Evolutionary conservation across 2,113 vertebrate genomes (phyloP).

Genomic region (Syrmaticus mikado): DNA sequence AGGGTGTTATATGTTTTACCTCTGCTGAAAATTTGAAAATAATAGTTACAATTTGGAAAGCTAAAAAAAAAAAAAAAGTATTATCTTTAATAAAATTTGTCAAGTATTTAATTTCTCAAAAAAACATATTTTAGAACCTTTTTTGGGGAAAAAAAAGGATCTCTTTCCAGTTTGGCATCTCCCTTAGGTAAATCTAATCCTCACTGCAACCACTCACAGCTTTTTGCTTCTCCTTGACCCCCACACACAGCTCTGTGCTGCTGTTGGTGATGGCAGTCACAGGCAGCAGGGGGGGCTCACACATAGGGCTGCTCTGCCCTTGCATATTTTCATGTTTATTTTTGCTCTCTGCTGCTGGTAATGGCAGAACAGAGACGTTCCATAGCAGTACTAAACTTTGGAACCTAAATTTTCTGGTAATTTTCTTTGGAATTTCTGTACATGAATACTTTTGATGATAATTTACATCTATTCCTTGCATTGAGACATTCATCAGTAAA

Average conservation of each 20-base stretch:
- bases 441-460: conserved; percentile 62
- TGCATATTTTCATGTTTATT: not conserved
- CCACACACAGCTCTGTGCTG: not conserved
- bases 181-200: not conserved
- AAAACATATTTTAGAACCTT: not conserved
- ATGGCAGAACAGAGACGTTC: conserved; percentile 33
- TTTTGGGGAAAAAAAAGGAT: not conserved
- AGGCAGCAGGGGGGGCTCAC: conserved; percentile 70
- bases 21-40: not conserved
- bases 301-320: conserved; percentile 44
- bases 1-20: not conserved
- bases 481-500: conserved; percentile 59
- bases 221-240: not conserved
- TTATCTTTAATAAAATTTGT: not conserved
- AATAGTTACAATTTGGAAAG: not conserved
- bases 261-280: not conserved
- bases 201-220: not conserved
- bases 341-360: not conserved
- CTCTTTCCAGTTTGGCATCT: not conserved
- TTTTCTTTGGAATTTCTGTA: conserved; percentile 53
- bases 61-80: not conserved
- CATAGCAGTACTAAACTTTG: conserved; percentile 8
- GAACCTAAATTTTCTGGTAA: conserved; percentile 43
- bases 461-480: conserved; percentile 66
- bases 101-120: not conserved